These are phyloP conservation scores for Eugnorisma glareosa DNA, from an alignment of 2,888 invertebrate genomes.

Conservation along the genomic window DNA sequence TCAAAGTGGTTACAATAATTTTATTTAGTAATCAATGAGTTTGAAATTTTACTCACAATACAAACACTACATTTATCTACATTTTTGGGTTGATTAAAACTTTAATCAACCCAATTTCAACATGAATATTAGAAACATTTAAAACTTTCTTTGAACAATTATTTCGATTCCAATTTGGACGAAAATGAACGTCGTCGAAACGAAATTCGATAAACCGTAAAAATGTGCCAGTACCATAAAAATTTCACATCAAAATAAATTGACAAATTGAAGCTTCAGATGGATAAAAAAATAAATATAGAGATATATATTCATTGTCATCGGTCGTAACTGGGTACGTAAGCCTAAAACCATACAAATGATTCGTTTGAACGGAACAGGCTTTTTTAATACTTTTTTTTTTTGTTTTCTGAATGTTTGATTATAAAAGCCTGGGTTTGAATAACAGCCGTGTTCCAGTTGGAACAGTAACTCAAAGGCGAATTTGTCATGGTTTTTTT, in stretches of 20 bases:
- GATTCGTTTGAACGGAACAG: conserved; percentile 50
- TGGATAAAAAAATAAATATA: conserved; percentile 30
- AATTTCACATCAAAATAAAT: conserved; percentile 50
- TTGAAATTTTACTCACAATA: neutral
- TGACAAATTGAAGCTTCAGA: conserved; percentile 49
- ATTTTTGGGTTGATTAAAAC: too few relatives aligned
- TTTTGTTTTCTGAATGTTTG: conserved; percentile 55
- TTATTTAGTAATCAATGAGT: neutral
- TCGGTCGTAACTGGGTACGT: conserved; percentile 34
- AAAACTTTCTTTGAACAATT: conserved; percentile 22
- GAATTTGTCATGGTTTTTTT: neutral
- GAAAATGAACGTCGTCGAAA: conserved; percentile 11
- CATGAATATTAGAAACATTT: conserved; percentile 28
- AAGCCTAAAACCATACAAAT: conserved; percentile 63
- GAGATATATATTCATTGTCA: conserved; percentile 43
- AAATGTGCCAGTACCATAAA: conserved; percentile 39
- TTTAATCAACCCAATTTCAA: conserved; percentile 4
- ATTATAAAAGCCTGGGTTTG: conserved; percentile 53
- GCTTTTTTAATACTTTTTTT: conserved; percentile 51
- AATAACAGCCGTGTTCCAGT: conserved; percentile 18
- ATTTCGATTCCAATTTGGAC: conserved; percentile 12
- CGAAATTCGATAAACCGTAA: conserved; percentile 41
- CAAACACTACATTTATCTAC: conserved; percentile 3
- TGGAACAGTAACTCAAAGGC: conserved; percentile 41
- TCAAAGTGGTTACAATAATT: neutral